Evolutionary conservation across 2,888 invertebrate species (phyloP).

Genomic region (Plagodis dolabraria): DNA sequence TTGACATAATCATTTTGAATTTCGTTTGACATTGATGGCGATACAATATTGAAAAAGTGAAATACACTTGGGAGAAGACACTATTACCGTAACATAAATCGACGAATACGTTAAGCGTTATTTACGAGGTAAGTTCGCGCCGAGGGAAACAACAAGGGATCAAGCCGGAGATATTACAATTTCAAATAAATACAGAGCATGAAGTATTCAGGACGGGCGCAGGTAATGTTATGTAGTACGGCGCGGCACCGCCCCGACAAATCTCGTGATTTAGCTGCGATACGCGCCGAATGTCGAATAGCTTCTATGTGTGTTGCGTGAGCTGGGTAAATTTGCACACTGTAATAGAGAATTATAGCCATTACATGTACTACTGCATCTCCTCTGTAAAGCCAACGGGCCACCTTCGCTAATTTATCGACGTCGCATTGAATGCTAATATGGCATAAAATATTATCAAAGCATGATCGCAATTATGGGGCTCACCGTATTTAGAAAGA

Average conservation of each 20-base stretch:
- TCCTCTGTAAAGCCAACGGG: conserved; percentile 31
- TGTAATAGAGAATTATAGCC: conserved; percentile 77
- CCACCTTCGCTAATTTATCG: conserved; percentile 29
- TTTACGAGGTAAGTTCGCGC: conserved; percentile 75
- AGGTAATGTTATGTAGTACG: conserved; percentile 81
- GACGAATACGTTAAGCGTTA: conserved; percentile 74
- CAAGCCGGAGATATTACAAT: conserved; percentile 80
- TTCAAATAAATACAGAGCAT: conserved; percentile 83
- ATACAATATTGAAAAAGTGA: conserved; percentile 36
- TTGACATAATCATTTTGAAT: conserved; percentile 20
- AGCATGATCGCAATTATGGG: conserved; percentile 32
- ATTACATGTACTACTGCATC: conserved; percentile 50
- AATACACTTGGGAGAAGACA: conserved; percentile 61
- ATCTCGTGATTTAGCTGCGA: conserved; percentile 83
- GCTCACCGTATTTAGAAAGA: conserved; percentile 14
- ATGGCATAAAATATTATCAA: conserved; percentile 22
- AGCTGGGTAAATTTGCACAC: conserved; percentile 78
- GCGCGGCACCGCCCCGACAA: conserved; percentile 78
- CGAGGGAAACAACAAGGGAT: conserved; percentile 77
- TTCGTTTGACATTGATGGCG: conserved; percentile 20
- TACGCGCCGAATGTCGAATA: conserved; percentile 81
- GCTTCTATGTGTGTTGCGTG: conserved; percentile 77
- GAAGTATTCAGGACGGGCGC: conserved; percentile 81
- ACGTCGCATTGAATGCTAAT: conserved; percentile 30
- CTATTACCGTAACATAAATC: conserved; percentile 73